Percentiles rank a stretch among this genome's conserved stretches.
phyloP scores from a whole-genome alignment of 2,113 vertebrate genomes.

The Phaethornis superciliosus region DNA sequence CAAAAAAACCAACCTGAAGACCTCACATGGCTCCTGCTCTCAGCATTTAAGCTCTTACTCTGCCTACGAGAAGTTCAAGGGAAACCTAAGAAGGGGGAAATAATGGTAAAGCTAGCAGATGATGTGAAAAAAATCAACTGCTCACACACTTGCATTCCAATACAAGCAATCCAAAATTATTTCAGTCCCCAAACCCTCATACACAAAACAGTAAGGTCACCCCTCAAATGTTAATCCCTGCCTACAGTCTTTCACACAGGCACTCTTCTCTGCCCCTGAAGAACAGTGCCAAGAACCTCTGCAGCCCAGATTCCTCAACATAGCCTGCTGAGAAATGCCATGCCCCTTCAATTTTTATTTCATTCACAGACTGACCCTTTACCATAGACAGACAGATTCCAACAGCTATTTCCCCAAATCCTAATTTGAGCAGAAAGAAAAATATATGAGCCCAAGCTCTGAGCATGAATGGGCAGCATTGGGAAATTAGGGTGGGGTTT shows the following conservation, averaged over 20 bases:
- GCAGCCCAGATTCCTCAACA: background rate
- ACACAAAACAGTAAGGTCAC: constrained; percentile 3
- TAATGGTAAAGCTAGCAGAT: background rate
- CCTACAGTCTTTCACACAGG: constrained; percentile 13
- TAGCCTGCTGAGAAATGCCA: background rate
- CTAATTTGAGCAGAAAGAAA: background rate
- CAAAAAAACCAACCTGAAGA: background rate
- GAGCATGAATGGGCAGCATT: background rate
- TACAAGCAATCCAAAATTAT: background rate
- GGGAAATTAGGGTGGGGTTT: constrained; percentile 33
- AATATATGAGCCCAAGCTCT: background rate
- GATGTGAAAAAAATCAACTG: constrained; percentile 8
- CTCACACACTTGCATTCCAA: background rate
- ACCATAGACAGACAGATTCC: background rate
- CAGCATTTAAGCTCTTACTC: background rate
- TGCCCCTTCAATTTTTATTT: background rate
- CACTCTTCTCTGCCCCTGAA: background rate
- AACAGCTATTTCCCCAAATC: background rate
- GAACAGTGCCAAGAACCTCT: background rate
- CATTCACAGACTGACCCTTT: background rate
- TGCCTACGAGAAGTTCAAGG: background rate
- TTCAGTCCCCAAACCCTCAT: background rate
- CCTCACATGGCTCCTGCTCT: background rate
- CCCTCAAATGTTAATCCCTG: constrained; percentile 2
- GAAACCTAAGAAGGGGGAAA: constrained; percentile 20